phyloP scores from a whole-genome alignment of 2,113 vertebrate genomes.

The Malaclemys terrapin region DNA sequence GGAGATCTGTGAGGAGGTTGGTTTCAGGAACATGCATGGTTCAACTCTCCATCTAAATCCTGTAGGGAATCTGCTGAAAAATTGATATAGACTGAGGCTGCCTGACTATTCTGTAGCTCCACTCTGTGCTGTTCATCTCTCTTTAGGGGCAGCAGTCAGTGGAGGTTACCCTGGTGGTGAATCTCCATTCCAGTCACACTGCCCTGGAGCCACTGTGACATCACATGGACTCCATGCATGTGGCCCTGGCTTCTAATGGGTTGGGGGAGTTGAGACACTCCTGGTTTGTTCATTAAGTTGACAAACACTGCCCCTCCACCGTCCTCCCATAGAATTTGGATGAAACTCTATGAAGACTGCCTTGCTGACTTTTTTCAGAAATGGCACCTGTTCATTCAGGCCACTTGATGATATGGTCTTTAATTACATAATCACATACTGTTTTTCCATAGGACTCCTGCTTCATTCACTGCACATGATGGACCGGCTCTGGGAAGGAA shows the following conservation, averaged over 20 bases:
- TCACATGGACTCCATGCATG: neutral
- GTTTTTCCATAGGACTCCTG: neutral
- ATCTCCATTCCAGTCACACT: neutral
- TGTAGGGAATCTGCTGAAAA: neutral
- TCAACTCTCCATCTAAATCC: neutral
- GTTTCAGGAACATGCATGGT: neutral
- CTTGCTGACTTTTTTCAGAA: neutral
- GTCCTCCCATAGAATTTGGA: neutral
- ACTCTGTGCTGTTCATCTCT: neutral
- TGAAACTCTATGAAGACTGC: neutral
- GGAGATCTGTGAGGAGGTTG: neutral
- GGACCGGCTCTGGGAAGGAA: neutral
- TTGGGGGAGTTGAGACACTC: neutral
- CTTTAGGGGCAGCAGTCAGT: neutral
- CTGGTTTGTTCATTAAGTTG: neutral
- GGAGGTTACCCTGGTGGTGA: neutral
- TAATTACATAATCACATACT: neutral
- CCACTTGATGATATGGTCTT: neutral
- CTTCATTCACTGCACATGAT: neutral
- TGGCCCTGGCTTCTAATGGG: neutral
- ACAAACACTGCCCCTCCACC: neutral
- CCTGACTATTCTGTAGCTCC: neutral
- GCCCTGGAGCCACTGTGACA: neutral
- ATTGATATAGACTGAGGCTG: neutral
- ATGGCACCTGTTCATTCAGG: neutral